Conservation (phyloP, 2,113 vertebrate genomes). For the Jacana jacana region DNA sequence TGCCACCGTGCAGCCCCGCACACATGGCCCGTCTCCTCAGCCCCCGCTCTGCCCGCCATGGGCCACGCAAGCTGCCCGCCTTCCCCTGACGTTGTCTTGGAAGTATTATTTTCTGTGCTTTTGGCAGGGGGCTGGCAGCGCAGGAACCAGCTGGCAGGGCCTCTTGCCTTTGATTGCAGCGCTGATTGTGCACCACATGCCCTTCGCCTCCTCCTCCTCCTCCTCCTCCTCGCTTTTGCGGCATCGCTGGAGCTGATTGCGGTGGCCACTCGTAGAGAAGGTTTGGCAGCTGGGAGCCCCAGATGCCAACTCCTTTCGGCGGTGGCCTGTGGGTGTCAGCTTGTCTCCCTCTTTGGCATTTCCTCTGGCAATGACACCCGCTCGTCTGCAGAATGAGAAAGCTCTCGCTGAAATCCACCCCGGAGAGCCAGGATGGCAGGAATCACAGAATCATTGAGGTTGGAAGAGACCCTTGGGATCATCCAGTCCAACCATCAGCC, state of each 20-base stretch:
- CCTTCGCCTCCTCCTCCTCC: neutral
- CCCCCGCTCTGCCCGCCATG: neutral
- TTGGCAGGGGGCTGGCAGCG: neutral
- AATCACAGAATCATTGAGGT: too few species aligned
- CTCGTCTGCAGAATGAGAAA: neutral
- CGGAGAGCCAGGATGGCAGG: neutral
- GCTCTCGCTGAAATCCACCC: neutral
- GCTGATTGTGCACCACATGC: neutral
- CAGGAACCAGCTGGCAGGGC: neutral
- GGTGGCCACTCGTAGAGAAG: neutral
- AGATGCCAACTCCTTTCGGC: neutral
- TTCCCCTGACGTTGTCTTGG: neutral
- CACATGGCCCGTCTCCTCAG: neutral
- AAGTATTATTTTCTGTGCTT: neutral
- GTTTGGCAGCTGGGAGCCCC: neutral
- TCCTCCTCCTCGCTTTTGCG: neutral
- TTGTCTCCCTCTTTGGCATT: neutral
- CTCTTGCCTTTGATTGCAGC: neutral
- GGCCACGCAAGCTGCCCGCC: neutral
- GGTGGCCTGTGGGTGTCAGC: constrained; percentile 1
- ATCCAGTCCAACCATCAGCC: too few species aligned
- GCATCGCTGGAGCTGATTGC: neutral
- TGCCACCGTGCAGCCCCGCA: neutral
- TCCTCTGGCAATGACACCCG: neutral
- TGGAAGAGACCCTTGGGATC: too few species aligned